Conservation (phyloP, 2,888 invertebrate species). For the Tanypteryx hageni region DNA sequence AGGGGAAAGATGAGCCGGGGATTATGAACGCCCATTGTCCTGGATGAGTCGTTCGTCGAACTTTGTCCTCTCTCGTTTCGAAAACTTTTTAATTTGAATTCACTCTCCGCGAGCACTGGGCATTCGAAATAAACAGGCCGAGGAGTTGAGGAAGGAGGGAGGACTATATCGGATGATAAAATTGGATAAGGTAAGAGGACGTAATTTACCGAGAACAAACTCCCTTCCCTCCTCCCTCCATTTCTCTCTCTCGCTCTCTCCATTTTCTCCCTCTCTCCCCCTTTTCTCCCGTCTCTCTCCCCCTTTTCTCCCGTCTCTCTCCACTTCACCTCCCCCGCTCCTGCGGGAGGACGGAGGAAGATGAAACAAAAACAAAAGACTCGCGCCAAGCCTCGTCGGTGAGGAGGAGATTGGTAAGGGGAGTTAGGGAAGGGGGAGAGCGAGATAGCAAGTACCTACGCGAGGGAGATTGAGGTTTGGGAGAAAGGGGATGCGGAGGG, state of each 20-base stretch:
- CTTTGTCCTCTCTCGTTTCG: background rate
- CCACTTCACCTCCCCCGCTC: no score
- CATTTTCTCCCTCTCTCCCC: no score
- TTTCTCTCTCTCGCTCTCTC: background rate
- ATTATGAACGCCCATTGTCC: background rate
- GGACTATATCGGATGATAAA: background rate
- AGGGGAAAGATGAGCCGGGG: background rate
- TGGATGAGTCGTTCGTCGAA: background rate
- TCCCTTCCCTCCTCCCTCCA: background rate
- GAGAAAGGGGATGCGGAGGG: no score
- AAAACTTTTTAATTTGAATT: background rate
- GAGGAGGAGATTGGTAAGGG: background rate
- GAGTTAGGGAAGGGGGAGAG: no score
- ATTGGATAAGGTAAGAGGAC: background rate
- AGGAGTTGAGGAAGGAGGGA: background rate
- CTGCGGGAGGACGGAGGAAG: background rate
- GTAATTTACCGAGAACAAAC: background rate
- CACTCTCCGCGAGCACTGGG: background rate
- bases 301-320: no score
- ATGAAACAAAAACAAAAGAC: background rate
- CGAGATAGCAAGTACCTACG: no score
- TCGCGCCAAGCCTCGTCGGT: background rate
- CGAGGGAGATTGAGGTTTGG: no score
- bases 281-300: no score
- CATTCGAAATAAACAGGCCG: slow-evolving; percentile 6